Conservation (phyloP, 2,888 invertebrate species). For the Sympetrum striolatum region DNA sequence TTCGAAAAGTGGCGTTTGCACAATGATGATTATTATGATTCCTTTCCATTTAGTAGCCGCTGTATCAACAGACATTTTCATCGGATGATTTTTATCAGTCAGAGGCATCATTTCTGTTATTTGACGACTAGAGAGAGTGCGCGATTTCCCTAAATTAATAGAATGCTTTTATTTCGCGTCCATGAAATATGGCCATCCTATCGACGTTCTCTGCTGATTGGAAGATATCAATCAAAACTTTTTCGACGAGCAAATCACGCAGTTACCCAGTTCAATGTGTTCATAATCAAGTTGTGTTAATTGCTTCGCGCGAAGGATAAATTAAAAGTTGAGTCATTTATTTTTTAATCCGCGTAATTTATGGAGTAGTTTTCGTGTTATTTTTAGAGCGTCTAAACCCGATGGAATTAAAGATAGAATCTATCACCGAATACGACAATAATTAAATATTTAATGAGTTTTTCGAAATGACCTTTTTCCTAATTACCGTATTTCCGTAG, state of each 20-base stretch:
- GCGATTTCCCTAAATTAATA: neutral
- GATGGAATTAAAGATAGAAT: neutral
- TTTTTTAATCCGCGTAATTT: constrained; percentile 3
- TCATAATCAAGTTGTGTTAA: constrained; percentile 33
- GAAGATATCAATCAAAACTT: constrained; percentile 25
- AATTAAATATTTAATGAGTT: constrained; percentile 14
- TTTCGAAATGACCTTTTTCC: neutral
- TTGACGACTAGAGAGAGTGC: neutral
- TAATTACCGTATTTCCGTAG: constrained; percentile 8
- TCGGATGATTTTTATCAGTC: neutral
- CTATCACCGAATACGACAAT: constrained; percentile 3
- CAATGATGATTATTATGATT: too few species aligned
- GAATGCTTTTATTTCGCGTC: neutral
- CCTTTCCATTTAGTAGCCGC: neutral
- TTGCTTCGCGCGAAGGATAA: constrained; percentile 6
- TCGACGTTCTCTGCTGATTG: neutral
- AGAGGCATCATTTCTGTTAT: neutral
- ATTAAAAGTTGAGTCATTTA: constrained; percentile 31
- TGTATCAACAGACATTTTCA: neutral
- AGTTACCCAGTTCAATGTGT: neutral
- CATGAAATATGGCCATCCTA: neutral
- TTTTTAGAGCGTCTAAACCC: neutral
- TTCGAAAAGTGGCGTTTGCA: too few species aligned
- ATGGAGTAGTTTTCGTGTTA: neutral
- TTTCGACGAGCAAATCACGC: neutral